Conservation (phyloP, 2,113 vertebrate genomes). For the Scolopax mira region DNA sequence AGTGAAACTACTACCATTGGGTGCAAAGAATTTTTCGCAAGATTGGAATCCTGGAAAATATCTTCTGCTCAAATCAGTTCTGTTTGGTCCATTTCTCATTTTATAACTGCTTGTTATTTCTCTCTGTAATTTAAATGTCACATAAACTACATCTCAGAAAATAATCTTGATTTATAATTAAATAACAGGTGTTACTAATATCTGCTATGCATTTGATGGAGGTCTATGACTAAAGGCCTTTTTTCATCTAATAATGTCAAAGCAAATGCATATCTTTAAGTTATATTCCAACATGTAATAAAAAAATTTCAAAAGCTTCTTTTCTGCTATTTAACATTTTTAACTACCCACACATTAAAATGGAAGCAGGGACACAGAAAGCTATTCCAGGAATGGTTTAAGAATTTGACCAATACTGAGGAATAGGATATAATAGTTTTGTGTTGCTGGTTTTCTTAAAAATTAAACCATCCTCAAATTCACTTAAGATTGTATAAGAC, state of each 20-base stretch:
- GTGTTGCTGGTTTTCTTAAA: not conserved
- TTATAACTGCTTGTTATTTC: not conserved
- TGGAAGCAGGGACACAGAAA: not conserved
- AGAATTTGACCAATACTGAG: not conserved
- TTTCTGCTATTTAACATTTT: not conserved
- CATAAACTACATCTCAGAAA: not conserved
- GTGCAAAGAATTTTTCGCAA: not conserved
- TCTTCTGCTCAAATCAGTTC: not conserved
- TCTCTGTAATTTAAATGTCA: constrained; percentile 17
- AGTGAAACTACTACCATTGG: not conserved
- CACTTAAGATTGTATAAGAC: not conserved
- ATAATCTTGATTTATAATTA: not conserved
- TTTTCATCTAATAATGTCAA: not conserved
- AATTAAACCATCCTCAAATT: not conserved
- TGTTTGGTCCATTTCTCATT: not conserved
- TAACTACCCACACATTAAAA: not conserved
- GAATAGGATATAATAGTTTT: not conserved
- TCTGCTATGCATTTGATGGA: not conserved
- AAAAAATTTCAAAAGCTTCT: not conserved
- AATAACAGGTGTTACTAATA: not conserved
- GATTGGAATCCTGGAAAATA: not conserved
- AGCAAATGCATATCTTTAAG: not conserved
- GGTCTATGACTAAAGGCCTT: not conserved
- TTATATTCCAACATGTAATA: not conserved
- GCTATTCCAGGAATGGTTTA: not conserved